Conservation (phyloP, 2,113 vertebrate species). For the Pimephales promelas region DNA sequence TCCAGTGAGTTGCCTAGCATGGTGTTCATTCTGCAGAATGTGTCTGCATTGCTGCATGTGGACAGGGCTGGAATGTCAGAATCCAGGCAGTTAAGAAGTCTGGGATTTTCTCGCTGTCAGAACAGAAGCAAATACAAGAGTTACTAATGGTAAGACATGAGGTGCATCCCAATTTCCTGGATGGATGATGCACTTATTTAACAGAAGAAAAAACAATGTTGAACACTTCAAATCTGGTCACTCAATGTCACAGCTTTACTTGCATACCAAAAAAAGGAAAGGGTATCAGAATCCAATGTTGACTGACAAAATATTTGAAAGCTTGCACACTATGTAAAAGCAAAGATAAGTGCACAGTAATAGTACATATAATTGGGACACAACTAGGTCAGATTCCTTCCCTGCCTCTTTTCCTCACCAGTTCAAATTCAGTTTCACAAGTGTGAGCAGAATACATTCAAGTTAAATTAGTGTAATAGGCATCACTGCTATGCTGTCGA, state of each 20-base stretch:
- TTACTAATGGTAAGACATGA: neutral
- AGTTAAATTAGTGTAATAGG: neutral
- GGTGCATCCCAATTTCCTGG: too few species aligned
- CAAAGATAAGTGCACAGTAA: too few species aligned
- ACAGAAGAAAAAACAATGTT: too few species aligned
- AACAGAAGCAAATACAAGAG: neutral
- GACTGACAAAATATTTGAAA: too few species aligned
- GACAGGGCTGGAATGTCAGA: slow-evolving; percentile 85
- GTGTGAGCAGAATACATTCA: neutral
- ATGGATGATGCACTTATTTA: too few species aligned
- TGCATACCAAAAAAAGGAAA: too few species aligned
- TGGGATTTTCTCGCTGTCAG: slow-evolving; percentile 85
- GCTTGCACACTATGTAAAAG: too few species aligned
- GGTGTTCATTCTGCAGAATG: slow-evolving; percentile 95
- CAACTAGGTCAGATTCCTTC: neutral
- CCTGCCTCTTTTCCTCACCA: neutral
- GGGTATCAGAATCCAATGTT: too few species aligned
- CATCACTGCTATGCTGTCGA: neutral
- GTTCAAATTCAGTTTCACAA: neutral
- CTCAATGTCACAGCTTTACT: too few species aligned
- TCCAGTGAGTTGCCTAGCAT: slow-evolving; percentile 96
- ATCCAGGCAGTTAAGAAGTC: slow-evolving; percentile 84
- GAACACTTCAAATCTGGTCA: too few species aligned
- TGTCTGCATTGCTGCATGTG: slow-evolving; percentile 93
- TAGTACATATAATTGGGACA: too few species aligned